Conservation (phyloP, 2,113 vertebrate genomes). For the Rhombomys opimus region DNA sequence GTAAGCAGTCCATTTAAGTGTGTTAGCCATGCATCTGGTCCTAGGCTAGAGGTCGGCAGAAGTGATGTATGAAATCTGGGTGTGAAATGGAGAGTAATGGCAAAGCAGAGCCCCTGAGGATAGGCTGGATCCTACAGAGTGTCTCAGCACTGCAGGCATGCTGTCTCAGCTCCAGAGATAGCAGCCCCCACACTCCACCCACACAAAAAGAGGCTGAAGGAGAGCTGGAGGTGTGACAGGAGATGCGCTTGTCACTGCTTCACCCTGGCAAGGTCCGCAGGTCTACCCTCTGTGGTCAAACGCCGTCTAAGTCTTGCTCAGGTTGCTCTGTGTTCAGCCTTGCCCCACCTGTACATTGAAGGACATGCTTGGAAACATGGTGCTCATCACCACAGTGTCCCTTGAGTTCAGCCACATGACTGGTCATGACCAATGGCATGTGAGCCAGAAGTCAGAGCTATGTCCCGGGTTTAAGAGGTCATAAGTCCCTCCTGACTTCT, state of each 20-base stretch:
- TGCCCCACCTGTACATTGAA: background rate
- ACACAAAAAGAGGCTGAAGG: background rate
- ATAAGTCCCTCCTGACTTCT: background rate
- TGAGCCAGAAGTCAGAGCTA: background rate
- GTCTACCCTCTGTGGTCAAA: background rate
- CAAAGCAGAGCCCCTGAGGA: background rate
- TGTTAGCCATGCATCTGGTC: background rate
- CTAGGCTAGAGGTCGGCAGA: background rate
- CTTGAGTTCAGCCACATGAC: background rate
- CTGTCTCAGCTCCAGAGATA: background rate
- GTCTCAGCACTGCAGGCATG: background rate
- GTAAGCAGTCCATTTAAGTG: background rate
- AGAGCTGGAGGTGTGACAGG: background rate
- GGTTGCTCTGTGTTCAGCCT: background rate
- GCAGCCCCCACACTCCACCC: rapidly evolving
- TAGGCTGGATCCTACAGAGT: background rate
- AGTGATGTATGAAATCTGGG: background rate
- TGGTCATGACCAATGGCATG: background rate
- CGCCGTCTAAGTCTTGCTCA: background rate
- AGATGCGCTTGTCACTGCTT: rapidly evolving
- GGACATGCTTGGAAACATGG: background rate
- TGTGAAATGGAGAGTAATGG: background rate
- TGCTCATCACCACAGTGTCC: background rate
- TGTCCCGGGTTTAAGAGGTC: background rate
- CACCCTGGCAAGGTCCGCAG: background rate